Conservation (phyloP, 2,113 vertebrate genomes). For the Chauna torquata region DNA sequence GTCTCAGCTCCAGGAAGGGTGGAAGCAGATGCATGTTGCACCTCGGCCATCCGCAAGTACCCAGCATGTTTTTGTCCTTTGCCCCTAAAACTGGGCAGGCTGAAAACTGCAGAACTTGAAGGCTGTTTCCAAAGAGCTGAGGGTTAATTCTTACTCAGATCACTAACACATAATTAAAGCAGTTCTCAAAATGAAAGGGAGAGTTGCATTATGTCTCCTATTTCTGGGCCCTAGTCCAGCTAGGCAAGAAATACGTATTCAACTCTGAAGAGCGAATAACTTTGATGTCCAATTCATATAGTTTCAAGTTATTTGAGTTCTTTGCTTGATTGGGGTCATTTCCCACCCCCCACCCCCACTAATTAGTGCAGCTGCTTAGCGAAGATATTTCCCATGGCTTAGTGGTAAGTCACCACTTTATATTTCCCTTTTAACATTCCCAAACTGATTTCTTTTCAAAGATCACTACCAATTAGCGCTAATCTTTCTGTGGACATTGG, state of each 20-base stretch:
- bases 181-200: conserved; percentile 3
- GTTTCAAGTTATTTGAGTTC: background rate
- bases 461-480: conserved; percentile 51
- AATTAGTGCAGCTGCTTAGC: conserved; percentile 27
- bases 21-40: background rate
- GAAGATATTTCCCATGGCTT: conserved; percentile 35
- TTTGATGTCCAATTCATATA: conserved; percentile 5
- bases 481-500: conserved; percentile 13
- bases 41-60: background rate
- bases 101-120: background rate
- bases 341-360: background rate
- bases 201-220: background rate
- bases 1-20: background rate
- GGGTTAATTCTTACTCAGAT: background rate
- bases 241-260: background rate
- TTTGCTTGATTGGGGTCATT: conserved; percentile 21
- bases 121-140: background rate
- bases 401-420: background rate
- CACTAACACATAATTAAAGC: background rate
- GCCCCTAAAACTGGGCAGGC: background rate
- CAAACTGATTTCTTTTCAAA: conserved; percentile 27
- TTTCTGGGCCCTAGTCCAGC: conserved; percentile 3
- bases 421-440: conserved; percentile 21
- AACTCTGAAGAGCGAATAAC: background rate
- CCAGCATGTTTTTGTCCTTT: background rate